Conservation (phyloP, 2,888 invertebrate genomes). For the Malachius bipustulatus region DNA sequence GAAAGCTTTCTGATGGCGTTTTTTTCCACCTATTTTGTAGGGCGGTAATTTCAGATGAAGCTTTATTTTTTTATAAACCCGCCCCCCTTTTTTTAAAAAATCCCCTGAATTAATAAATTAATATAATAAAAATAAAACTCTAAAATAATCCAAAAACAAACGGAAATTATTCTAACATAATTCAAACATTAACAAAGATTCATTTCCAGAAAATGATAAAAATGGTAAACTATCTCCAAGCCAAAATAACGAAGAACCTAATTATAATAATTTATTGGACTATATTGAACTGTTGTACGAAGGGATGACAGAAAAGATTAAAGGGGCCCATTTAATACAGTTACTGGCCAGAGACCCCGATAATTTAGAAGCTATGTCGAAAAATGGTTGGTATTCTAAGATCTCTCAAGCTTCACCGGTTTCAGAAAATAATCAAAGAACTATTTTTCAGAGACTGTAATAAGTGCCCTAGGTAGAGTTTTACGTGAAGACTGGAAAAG, state of each 20-base stretch:
- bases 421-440: no score
- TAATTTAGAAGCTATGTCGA: constrained; percentile 83
- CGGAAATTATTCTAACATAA: no score
- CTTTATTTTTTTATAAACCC: no score
- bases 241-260: constrained; percentile 45
- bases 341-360: constrained; percentile 88
- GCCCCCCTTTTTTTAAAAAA: no score
- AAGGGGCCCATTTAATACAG: constrained; percentile 81
- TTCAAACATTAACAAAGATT: no score
- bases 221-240: constrained; percentile 10
- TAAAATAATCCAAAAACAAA: no score
- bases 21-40: no score
- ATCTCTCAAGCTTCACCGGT: no score
- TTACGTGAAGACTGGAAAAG: constrained; percentile 96
- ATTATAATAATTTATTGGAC: constrained; percentile 77
- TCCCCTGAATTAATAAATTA: no score
- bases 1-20: no score
- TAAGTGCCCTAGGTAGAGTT: constrained; percentile 91
- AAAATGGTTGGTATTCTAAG: constrained; percentile 72
- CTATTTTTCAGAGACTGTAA: constrained; percentile 63
- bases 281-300: constrained; percentile 96
- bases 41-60: no score
- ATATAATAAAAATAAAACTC: no score
- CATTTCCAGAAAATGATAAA: constrained; percentile 7
- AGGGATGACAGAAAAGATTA: constrained; percentile 83